phyloP scores from a whole-genome alignment of 2,113 vertebrate species.

The Dasyurus viverrinus region DNA sequence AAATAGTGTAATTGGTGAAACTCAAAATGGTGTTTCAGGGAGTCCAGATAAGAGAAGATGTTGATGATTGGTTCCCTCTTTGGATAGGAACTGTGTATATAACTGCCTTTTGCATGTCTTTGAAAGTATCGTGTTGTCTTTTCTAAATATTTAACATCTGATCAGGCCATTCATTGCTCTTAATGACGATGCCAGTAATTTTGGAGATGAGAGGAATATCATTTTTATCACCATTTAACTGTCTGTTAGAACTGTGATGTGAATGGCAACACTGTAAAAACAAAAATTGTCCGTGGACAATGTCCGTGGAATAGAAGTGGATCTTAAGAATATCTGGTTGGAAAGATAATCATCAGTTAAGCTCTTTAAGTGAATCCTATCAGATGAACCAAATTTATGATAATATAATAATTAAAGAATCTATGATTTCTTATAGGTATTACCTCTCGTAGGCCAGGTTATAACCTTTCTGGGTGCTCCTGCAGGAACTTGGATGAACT shows the following conservation, averaged over 20 bases:
- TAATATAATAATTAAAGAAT: not conserved
- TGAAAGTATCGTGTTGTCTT: not conserved
- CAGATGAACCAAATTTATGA: not conserved
- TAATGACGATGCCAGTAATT: not conserved
- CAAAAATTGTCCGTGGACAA: not conserved
- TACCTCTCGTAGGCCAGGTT: not conserved
- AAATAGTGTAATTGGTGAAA: not conserved
- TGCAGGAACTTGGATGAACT: not conserved
- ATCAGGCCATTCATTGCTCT: not conserved
- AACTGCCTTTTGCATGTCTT: not conserved
- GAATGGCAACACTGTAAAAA: not conserved
- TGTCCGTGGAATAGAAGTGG: not conserved
- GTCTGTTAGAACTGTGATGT: not conserved
- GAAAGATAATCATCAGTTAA: not conserved
- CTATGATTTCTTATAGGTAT: not conserved
- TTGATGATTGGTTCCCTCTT: not conserved
- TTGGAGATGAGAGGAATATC: not conserved
- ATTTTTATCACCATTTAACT: constrained; percentile 27
- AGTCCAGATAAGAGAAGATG: not conserved
- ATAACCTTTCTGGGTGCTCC: not conserved
- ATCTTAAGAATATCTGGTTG: not conserved
- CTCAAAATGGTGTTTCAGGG: not conserved
- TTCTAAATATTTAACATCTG: not conserved
- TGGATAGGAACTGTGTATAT: not conserved
- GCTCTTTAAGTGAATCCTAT: not conserved